phyloP scores from a whole-genome alignment of 2,113 vertebrate genomes.

The Phaethon lepturus region DNA sequence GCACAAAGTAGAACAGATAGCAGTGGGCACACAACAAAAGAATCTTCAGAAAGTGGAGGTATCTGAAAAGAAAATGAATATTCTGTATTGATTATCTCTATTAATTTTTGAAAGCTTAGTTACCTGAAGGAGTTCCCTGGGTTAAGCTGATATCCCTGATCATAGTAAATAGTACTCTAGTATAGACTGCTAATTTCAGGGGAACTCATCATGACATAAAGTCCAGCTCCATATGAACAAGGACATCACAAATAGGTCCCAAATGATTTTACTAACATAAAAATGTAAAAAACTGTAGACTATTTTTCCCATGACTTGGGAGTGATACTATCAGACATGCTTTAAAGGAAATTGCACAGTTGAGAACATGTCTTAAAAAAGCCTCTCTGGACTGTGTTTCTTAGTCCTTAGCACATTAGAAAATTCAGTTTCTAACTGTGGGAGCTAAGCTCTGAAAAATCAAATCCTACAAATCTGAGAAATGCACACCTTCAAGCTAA shows the following conservation, averaged over 20 bases:
- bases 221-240: background rate
- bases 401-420: background rate
- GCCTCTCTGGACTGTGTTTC: background rate
- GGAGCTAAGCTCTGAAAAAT: background rate
- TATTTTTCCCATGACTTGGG: conserved; percentile 4
- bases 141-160: background rate
- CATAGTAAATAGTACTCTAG: background rate
- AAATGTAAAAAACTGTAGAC: background rate
- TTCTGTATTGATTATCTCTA: background rate
- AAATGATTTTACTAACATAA: conserved; percentile 4
- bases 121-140: background rate
- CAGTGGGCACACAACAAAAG: conserved; percentile 16
- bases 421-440: background rate
- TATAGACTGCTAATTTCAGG: background rate
- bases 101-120: conserved; percentile 19
- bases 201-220: background rate
- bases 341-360: conserved; percentile 29
- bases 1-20: conserved; percentile 43
- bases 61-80: background rate
- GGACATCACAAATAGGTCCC: background rate
- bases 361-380: background rate
- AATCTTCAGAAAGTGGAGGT: background rate
- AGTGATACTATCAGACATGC: conserved; percentile 26
- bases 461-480: background rate
- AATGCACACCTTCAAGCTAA: background rate